phyloP scores from a whole-genome alignment of 2,113 vertebrate genomes.

The Tenrec ecaudatus region DNA sequence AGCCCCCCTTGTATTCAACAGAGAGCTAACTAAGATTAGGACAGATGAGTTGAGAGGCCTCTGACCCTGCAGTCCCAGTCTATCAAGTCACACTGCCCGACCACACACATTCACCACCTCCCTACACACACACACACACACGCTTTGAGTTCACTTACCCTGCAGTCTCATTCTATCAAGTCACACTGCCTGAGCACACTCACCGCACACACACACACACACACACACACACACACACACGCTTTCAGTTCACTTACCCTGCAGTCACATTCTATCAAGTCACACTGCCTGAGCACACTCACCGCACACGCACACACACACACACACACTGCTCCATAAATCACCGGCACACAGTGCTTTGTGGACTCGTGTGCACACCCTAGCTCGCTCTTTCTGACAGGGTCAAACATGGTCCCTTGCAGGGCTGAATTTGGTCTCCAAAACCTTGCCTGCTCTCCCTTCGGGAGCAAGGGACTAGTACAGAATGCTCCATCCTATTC shows the following conservation, averaged over 20 bases:
- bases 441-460: constrained; percentile 14
- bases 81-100: too few relatives aligned
- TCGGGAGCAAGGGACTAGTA: too few relatives aligned
- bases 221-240: too few relatives aligned
- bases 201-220: too few relatives aligned
- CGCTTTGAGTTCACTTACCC: too few relatives aligned
- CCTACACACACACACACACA: too few relatives aligned
- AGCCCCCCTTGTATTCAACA: not conserved
- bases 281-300: constrained; percentile 33
- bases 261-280: constrained; percentile 9
- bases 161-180: too few relatives aligned
- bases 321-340: constrained; percentile 13
- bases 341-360: not conserved
- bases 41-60: constrained; percentile 1
- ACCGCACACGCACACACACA: constrained; percentile 11
- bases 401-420: not conserved
- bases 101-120: too few relatives aligned
- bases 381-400: not conserved
- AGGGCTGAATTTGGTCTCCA: not conserved
- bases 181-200: too few relatives aligned
- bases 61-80: too few relatives aligned
- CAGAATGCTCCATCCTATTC: too few relatives aligned
- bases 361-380: not conserved
- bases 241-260: constrained; percentile 16
- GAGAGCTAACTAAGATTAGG: constrained; percentile 18